Evolutionary conservation across 1,140 invertebrate species (phyloP).

Genomic region (Pemphigus obesinymphae): DNA sequence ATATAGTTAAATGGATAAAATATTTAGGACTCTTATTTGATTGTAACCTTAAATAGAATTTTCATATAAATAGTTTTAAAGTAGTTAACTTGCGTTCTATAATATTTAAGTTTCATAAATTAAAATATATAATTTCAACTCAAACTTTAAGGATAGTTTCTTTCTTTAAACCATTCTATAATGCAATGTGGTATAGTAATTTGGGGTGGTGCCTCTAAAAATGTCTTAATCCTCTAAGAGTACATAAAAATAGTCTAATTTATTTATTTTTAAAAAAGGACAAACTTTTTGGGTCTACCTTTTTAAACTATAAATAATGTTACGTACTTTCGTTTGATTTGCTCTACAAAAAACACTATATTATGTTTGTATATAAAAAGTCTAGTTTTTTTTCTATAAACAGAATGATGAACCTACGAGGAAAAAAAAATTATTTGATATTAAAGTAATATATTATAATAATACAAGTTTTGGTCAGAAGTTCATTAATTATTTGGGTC

Average conservation of each 20-base stretch:
- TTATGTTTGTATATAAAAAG: too few species aligned
- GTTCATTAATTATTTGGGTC: too few species aligned
- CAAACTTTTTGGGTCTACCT: not conserved
- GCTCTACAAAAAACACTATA: not conserved
- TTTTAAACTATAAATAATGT: not conserved
- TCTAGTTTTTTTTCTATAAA: too few species aligned
- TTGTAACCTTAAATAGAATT: not conserved
- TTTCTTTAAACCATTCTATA: constrained; percentile 1
- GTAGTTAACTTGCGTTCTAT: too few species aligned
- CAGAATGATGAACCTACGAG: too few species aligned
- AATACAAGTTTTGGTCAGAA: too few species aligned
- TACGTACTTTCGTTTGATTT: not conserved
- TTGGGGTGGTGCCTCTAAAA: too few species aligned
- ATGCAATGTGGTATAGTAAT: not conserved
- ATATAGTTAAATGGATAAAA: too few species aligned
- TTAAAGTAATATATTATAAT: too few species aligned
- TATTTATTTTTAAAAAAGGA: not conserved
- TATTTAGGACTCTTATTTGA: too few species aligned
- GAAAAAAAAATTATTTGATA: too few species aligned
- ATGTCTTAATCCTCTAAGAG: not conserved
- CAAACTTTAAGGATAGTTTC: not conserved
- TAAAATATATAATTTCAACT: not conserved
- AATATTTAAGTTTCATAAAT: too few species aligned
- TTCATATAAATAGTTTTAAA: not conserved
- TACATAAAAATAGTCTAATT: not conserved